phyloP scores from a whole-genome alignment of 2,797 vertebrate genomes.

The Acipenser oxyrinchus region DNA sequence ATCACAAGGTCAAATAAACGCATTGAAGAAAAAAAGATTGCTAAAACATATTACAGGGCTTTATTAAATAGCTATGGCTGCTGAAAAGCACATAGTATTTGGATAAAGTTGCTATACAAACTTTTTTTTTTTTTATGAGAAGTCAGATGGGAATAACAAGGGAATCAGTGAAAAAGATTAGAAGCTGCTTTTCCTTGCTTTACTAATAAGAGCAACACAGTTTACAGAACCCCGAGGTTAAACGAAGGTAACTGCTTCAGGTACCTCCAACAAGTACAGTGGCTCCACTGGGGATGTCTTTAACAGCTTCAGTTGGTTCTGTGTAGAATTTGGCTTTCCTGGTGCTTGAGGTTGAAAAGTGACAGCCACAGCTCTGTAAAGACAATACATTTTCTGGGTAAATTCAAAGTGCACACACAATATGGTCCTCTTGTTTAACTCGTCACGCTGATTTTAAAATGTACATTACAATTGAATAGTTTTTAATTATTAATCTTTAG shows the following conservation, averaged over 20 bases:
- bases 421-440: neutral
- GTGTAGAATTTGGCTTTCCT: constrained; percentile 70
- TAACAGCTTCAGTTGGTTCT: constrained; percentile 77
- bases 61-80: too few relatives aligned
- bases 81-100: too few relatives aligned
- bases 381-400: constrained; percentile 14
- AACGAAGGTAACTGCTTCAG: constrained; percentile 23
- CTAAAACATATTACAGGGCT: too few relatives aligned
- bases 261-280: constrained; percentile 89
- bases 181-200: neutral
- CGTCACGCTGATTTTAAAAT: too few relatives aligned
- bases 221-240: neutral
- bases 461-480: too few relatives aligned
- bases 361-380: constrained; percentile 61
- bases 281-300: constrained; percentile 81
- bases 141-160: too few relatives aligned
- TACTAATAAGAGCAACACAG: neutral
- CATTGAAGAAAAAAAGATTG: too few relatives aligned
- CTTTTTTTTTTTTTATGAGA: too few relatives aligned
- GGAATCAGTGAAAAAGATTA: too few relatives aligned
- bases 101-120: too few relatives aligned
- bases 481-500: too few relatives aligned
- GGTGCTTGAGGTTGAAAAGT: constrained; percentile 71
- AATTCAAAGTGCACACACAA: neutral
- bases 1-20: too few relatives aligned